phyloP scores from a whole-genome alignment of 1,140 invertebrate genomes.

The Temnothorax longispinosus region DNA sequence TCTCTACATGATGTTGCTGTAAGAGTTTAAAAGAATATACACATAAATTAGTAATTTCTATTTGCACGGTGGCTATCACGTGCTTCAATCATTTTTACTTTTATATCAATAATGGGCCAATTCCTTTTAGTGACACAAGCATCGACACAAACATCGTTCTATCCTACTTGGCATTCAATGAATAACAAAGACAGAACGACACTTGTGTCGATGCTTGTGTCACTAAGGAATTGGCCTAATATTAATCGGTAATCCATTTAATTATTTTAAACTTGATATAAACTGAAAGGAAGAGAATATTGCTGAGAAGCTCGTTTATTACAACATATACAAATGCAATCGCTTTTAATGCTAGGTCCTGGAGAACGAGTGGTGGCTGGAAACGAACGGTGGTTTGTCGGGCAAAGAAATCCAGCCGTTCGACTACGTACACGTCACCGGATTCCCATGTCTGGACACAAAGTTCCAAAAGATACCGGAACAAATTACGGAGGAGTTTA shows the following conservation, averaged over 20 bases:
- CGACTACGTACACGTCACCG: constrained; percentile 10
- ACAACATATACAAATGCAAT: background rate
- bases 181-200: no score
- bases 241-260: background rate
- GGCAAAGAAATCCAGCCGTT: constrained; percentile 2
- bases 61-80: background rate
- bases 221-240: background rate
- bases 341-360: background rate
- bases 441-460: constrained; percentile 15
- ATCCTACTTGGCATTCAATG: no score
- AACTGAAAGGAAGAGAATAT: background rate
- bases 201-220: no score
- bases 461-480: constrained; percentile 29
- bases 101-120: no score
- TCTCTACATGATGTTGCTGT: constrained; percentile 5
- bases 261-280: background rate
- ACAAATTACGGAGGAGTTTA: constrained; percentile 19
- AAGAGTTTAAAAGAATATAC: background rate
- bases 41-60: background rate
- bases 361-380: background rate
- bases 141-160: no score
- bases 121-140: no score
- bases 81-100: background rate
- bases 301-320: background rate
- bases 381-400: background rate